phyloP scores from a whole-genome alignment of 1,140 invertebrate genomes.

The Capitella teleta region DNA sequence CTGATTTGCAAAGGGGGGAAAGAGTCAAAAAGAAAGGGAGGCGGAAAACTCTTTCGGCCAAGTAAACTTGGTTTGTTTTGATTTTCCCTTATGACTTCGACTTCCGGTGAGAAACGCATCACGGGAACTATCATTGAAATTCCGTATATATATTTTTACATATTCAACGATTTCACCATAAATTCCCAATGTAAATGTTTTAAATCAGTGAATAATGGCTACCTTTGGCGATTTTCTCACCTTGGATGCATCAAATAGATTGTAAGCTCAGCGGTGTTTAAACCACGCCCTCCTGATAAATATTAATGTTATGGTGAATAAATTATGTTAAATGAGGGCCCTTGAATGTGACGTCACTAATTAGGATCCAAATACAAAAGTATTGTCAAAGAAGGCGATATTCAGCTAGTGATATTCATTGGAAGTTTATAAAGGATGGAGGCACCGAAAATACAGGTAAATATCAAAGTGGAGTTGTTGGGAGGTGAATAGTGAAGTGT shows the following conservation, averaged over 20 bases:
- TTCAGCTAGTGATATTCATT: slow-evolving; percentile 21
- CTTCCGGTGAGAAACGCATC: neutral
- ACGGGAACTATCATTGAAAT: neutral
- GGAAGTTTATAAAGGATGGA: slow-evolving; percentile 24
- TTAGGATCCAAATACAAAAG: slow-evolving; percentile 39
- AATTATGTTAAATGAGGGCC: slow-evolving; percentile 37
- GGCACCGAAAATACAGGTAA: slow-evolving; percentile 25
- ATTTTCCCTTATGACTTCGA: too few relatives aligned
- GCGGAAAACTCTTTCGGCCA: too few relatives aligned
- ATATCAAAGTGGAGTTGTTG: slow-evolving; percentile 14
- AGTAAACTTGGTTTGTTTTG: too few relatives aligned
- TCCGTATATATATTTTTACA: neutral
- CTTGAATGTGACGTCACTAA: slow-evolving; percentile 38
- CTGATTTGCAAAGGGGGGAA: too few relatives aligned
- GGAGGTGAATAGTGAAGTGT: slow-evolving; percentile 12
- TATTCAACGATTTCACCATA: neutral
- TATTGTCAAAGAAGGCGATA: slow-evolving; percentile 31
- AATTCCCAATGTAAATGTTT: neutral
- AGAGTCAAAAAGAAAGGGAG: too few relatives aligned
- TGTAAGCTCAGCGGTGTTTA: too few relatives aligned
- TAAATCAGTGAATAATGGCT: slow-evolving; percentile 1
- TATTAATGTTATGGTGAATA: slow-evolving; percentile 19
- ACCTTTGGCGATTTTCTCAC: neutral
- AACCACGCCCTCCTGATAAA: neutral
- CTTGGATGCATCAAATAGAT: too few relatives aligned